phyloP scores from a whole-genome alignment of 2,797 vertebrate genomes.

The Euthynnus affinis region DNA sequence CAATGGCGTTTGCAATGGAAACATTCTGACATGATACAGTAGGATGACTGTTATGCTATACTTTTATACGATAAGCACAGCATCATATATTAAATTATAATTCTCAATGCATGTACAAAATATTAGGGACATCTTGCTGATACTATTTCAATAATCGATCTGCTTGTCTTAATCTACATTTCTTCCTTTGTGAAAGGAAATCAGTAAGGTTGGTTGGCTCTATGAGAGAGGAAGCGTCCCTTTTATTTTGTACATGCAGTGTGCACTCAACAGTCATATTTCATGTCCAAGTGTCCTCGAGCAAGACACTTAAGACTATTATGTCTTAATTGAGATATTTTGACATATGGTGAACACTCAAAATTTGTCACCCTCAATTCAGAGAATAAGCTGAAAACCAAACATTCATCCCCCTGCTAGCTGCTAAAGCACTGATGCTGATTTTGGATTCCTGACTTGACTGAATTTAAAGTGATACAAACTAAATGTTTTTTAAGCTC shows the following conservation, averaged over 20 bases:
- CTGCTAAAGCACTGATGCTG: conserved; percentile 14
- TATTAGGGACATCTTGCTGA: conserved; percentile 16
- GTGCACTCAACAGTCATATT: conserved; percentile 43
- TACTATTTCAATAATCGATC: too few species aligned
- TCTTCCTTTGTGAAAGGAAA: background rate
- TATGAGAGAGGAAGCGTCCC: background rate
- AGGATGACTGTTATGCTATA: conserved; percentile 11
- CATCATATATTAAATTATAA: conserved; percentile 3
- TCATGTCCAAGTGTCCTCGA: conserved; percentile 7
- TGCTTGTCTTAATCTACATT: too few species aligned
- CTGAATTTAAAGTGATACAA: conserved; percentile 47
- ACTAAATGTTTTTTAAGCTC: conserved; percentile 28
- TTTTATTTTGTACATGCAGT: conserved; percentile 33
- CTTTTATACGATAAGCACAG: conserved; percentile 29
- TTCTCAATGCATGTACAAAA: conserved; percentile 38
- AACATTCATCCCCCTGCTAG: conserved; percentile 15
- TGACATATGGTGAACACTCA: background rate
- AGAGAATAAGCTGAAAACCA: conserved; percentile 27
- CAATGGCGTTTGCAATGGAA: conserved; percentile 19
- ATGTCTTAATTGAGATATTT: conserved; percentile 4
- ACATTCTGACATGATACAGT: background rate
- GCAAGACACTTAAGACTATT: conserved; percentile 2
- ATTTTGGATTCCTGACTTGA: conserved; percentile 40
- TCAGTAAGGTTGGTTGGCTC: background rate
- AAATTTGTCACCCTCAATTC: conserved; percentile 3